Evolutionary conservation across 2,113 vertebrate genomes (phyloP).

Genomic region (Halcyon malimbica): DNA sequence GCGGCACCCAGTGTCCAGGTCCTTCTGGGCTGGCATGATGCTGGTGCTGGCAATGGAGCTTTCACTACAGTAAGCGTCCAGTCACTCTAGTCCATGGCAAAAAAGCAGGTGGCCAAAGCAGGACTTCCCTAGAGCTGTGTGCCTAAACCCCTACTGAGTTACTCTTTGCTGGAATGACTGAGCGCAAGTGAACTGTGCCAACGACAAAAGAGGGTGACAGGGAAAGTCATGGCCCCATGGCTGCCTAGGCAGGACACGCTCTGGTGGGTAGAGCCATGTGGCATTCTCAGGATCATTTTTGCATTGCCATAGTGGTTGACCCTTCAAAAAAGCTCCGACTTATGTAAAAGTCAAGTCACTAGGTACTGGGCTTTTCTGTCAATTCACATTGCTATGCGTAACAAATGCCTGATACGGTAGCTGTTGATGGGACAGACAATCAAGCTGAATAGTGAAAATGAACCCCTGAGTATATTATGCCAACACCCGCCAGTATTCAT

Average conservation of each 20-base stretch:
- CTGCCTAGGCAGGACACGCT: not conserved
- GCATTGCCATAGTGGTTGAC: not conserved
- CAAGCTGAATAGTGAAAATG: not conserved
- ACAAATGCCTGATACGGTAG: not conserved
- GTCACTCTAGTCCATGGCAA: not conserved
- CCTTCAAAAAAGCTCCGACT: not conserved
- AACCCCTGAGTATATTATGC: not conserved
- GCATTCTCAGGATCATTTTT: not conserved
- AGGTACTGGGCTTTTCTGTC: not conserved
- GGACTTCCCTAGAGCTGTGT: not conserved
- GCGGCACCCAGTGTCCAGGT: not conserved
- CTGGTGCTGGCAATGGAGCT: not conserved
- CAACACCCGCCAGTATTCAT: not conserved
- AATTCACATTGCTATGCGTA: not conserved
- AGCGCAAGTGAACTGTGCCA: not conserved
- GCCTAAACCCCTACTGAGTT: not conserved
- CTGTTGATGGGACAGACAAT: not conserved
- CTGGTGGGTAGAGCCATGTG: not conserved
- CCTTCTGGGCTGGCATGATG: not conserved
- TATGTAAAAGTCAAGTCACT: not conserved
- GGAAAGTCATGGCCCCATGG: not conserved
- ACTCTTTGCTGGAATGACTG: not conserved
- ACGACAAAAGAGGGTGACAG: not conserved
- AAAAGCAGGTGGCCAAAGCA: not conserved
- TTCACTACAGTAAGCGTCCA: not conserved